Evolutionary conservation across 2,797 vertebrate species (phyloP), one percentile per base, ranked within the genome.

Genomic region (Erpetoichthys calabaricus): DNA sequence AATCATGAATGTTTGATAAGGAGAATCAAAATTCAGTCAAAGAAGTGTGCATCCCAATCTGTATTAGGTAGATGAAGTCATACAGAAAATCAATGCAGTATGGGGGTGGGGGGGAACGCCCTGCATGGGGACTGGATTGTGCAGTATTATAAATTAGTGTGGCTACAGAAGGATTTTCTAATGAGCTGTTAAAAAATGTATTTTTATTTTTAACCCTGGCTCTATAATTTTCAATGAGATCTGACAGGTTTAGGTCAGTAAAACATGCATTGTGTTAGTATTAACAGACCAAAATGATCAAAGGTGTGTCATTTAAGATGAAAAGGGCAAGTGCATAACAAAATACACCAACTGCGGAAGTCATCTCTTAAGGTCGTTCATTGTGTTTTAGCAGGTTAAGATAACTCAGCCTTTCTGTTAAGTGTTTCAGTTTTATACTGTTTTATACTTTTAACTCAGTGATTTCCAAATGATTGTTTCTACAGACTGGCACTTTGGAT

Each of bases 11-110:
- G 74, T 78, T 82, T 79, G 83, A 81, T 84, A 78, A 81, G 77
- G 70, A 67, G 77, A 70, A 71, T 72, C 65, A 60, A 80, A 74
- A 77, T 70, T 72, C 77, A 78, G 78, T 81, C 76, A 82, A 80
- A 75, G 73, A 79, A 80, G 76, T 79, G 76, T 63, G 77, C 82
- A 83, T 82, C 83, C 76, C 84, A 76, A 82, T 86, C 80, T 84
- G 88, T 92, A 89, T 89, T 89, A 91, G 82, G 84, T 79, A 91
- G 91, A 93, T 94, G 91, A 91, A 90, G 89, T 89, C 90, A 90
- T 84, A 87, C 84, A 89, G 90, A 83, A 94, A 93, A 95, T 97
- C 92, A 90, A 91, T 96, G 80, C 78, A 68, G 77, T 89, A 92
- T 87, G 86, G 83, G 90, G 78, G 70, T 72, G 71, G 75, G 68